A percentile compares a stretch with the other conserved stretches of the same genome.
phyloP scores from a whole-genome alignment of 2,797 vertebrate genomes.

The Coilia nasus region DNA sequence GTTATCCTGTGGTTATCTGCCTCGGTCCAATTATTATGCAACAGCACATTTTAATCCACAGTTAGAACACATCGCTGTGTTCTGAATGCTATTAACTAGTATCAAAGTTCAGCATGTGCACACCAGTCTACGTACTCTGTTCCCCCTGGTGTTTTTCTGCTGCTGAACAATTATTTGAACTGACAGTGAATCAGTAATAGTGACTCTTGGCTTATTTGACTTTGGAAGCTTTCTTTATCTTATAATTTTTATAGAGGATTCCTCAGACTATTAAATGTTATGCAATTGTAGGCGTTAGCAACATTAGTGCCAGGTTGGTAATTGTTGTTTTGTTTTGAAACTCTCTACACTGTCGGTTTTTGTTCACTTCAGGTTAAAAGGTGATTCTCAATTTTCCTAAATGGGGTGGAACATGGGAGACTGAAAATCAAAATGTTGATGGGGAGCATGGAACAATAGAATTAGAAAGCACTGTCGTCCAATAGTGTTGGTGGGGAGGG shows the following conservation, averaged over 20 bases:
- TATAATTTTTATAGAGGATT: neutral
- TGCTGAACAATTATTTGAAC: slow-evolving; percentile 10
- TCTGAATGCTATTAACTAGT: neutral
- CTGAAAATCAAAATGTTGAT: too few species aligned
- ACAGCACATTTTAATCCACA: neutral
- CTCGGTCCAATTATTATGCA: slow-evolving; percentile 7
- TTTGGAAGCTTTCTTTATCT: neutral
- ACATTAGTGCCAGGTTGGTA: neutral
- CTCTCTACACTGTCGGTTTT: neutral
- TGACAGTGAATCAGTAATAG: neutral
- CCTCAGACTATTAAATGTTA: neutral
- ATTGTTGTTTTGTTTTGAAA: neutral
- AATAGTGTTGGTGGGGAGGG: too few species aligned
- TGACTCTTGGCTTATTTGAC: neutral
- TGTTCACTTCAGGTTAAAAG: neutral
- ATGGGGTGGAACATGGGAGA: too few species aligned
- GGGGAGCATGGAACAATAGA: too few species aligned
- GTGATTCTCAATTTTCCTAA: too few species aligned
- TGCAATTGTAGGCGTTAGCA: neutral
- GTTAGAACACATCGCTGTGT: neutral
- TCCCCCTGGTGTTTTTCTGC: neutral
- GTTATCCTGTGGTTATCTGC: neutral
- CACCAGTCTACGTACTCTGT: neutral
- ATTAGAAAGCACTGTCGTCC: too few species aligned
- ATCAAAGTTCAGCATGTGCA: slow-evolving; percentile 1